Base-by-base conservation (phyloP, 2,888 invertebrate genomes). In the Campoplex capitator region DNA sequence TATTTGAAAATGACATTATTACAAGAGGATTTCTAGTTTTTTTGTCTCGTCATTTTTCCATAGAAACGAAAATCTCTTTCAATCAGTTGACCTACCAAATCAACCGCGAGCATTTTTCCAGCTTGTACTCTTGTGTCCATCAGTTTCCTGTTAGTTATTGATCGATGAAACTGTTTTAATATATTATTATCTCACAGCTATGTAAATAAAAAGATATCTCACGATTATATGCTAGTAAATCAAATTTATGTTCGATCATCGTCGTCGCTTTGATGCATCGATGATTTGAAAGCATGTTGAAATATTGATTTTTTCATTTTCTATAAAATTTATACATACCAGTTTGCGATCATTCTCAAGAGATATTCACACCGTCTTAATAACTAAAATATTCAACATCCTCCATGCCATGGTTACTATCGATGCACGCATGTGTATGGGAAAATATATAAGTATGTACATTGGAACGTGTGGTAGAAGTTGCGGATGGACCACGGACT, bases 401-500 rank as follows among this genome's bases (percentile, higher is more conserved):
- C 18, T n/a, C 18, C 16, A 51, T 18, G 6, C 13, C 3, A 16
- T 48, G 48, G 16, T 16, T 16, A 48, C 18, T 51, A 51, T n/a
- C 51, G 18, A 51, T 51, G 18, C 51, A 4, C 51, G 18, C 51
- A 51, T 6, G 16, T 51, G 51, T 51, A n/a, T n/a, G 7, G 51
- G 51, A 51, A 18, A n/a, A n/a, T 51, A n/a, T 51, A 51, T 7
- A 7, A 51, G 51, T 51, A 18, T 51, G 18, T 18, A 6, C n/a
- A 0, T 7, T 7, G 18, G 18, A 51, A 51, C 51, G 51, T 51
- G 51, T 51, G 4, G 18, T n/a, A 51, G 65, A 54, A 45, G 58
- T 75, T 78, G 79, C 32, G 68, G 71, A 81, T 51, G 51, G 51
- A 51, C 51, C 51, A 51, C 51, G 48, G 74, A 84, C 84, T 75